A percentile compares a stretch with the other conserved stretches of the same genome.
These are phyloP conservation scores for Leptestheria dahalacensis DNA, from an alignment of 1,140 invertebrate species.

Conservation along the genomic window DNA sequence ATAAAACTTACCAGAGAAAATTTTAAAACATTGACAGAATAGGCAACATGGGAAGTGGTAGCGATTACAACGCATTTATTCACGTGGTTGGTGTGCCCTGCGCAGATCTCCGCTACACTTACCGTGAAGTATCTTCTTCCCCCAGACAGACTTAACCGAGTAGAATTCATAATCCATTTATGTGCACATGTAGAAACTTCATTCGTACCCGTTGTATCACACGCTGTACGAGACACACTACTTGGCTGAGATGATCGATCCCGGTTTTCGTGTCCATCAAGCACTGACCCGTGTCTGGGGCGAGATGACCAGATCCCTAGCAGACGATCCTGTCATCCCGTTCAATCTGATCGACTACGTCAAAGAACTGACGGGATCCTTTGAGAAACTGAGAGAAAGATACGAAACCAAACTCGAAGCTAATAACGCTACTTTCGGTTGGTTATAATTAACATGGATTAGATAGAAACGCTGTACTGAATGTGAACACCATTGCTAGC, in stretches of 20 bases:
- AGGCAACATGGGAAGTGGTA: constrained; percentile 19
- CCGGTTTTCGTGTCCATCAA: constrained; percentile 20
- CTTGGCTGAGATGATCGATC: constrained; percentile 25
- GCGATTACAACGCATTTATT: constrained; percentile 22
- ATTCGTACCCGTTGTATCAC: constrained; percentile 25
- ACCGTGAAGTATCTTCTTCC: not conserved
- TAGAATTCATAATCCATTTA: too few relatives aligned
- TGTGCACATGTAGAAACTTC: constrained; percentile 15
- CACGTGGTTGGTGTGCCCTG: constrained; percentile 23
- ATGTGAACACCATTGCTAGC: not conserved
- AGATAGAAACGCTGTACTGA: not conserved
- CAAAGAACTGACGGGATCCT: not conserved
- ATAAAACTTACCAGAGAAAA: too few relatives aligned
- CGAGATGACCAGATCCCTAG: constrained; percentile 14
- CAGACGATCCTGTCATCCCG: constrained; percentile 2
- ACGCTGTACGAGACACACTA: constrained; percentile 27
- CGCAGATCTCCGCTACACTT: constrained; percentile 21
- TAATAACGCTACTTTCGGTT: constrained; percentile 10
- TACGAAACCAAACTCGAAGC: constrained; percentile 2
- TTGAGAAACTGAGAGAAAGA: not conserved
- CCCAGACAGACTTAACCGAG: too few relatives aligned
- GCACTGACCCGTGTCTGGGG: constrained; percentile 21
- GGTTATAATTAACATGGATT: not conserved
- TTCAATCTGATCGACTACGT: constrained; percentile 9
- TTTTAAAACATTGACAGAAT: too few relatives aligned